Evolutionary conservation across 2,888 invertebrate species (phyloP).

Genomic region (Himalopsyche kuldschensis): DNA sequence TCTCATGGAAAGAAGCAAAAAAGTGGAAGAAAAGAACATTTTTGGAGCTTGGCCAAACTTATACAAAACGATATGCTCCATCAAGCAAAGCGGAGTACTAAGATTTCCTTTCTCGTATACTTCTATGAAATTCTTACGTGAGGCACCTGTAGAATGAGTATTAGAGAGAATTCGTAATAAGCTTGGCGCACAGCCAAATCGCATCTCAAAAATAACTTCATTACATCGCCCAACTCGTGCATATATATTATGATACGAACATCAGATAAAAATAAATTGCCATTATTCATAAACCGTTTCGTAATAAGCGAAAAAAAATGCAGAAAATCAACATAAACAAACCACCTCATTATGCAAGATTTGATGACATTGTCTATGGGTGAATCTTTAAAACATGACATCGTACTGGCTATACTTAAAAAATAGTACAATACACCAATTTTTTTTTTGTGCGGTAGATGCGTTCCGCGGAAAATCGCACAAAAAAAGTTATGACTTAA

Average conservation of each 20-base stretch:
- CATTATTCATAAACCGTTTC: not conserved
- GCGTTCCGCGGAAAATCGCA: too few relatives aligned
- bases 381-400: not conserved
- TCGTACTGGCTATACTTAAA: not conserved
- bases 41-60: constrained; percentile 12
- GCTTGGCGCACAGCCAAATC: constrained; percentile 15
- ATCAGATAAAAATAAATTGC: not conserved
- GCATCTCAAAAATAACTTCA: constrained; percentile 21
- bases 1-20: too few relatives aligned
- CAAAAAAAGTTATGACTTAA: too few relatives aligned
- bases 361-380: not conserved
- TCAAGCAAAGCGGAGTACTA: not conserved
- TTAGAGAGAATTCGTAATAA: not conserved
- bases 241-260: not conserved
- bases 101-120: not conserved
- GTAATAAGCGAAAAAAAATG: not conserved
- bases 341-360: not conserved
- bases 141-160: constrained; percentile 12
- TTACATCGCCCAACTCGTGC: constrained; percentile 16
- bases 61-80: not conserved
- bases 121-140: not conserved
- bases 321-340: not conserved
- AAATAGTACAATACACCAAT: too few relatives aligned
- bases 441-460: too few relatives aligned
- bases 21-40: not conserved